phyloP scores from a whole-genome alignment of 2,113 vertebrate genomes.

The Nestor notabilis region DNA sequence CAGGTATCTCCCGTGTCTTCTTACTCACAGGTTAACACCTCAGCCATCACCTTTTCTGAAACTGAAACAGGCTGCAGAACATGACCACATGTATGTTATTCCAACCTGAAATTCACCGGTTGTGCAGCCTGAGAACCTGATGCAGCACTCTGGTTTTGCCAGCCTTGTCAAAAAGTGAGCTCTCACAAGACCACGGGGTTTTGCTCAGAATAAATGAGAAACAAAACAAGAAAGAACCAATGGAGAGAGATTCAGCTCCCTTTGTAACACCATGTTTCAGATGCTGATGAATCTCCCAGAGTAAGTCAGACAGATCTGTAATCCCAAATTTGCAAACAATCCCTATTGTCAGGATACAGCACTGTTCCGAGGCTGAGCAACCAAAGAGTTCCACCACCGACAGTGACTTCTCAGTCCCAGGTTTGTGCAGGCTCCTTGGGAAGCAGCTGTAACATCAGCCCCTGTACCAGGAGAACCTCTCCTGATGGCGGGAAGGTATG shows the following conservation, averaged over 20 bases:
- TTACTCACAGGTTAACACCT: slow-evolving; percentile 57
- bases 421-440: background rate
- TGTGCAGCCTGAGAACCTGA: background rate
- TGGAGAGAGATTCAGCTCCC: too few relatives aligned
- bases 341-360: background rate
- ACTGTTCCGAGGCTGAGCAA: background rate
- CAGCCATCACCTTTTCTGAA: slow-evolving; percentile 45
- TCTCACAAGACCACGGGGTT: background rate
- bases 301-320: background rate
- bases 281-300: background rate
- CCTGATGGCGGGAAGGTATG: background rate
- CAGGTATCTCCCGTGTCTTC: slow-evolving; percentile 52
- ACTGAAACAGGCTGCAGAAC: slow-evolving; percentile 53
- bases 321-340: background rate
- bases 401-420: background rate
- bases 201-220: background rate
- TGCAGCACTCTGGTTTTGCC: background rate
- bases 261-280: background rate
- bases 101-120: background rate
- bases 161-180: background rate
- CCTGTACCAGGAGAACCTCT: background rate
- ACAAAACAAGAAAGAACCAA: too few relatives aligned
- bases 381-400: background rate
- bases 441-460: background rate
- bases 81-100: slow-evolving; percentile 65